Evolutionary conservation across 2,113 vertebrate species (phyloP), one percentile per base, ranked within the genome.

Genomic region (Tursiops truncatus): DNA sequence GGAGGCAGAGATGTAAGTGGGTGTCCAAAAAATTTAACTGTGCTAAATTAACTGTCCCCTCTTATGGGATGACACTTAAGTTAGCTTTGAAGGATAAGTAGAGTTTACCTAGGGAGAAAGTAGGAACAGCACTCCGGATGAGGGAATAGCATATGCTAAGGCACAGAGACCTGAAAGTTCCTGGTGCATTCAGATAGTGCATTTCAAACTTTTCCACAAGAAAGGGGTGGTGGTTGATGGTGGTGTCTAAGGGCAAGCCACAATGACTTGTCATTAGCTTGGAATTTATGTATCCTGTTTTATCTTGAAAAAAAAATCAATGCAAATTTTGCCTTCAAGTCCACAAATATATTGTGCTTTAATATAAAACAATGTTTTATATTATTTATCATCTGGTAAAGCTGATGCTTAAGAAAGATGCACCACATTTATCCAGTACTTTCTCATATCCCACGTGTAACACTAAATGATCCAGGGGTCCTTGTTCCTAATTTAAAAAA

Each of bases 401-500:
- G 90, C 18, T 73, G 47, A 89, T 85, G 12, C 31, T 79, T 63
- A 23, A 44, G 83, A 87, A 95, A 82, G 44, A 85, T 10, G 12
- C 20, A 44, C 9, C 13, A 26, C 38, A 92, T 87, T 89, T 80
- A 79, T 63, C 44, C 6, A 73, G 13, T 50, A 20, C 31, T 67
- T 95, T 90, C 81, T 90, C n/a, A 83, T 63, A 88, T 60, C 18
- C 21, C 4, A n/a, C 47, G 33, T 89, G 8, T 41, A 88, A 92
- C n/a, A 50, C 60, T 83, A 93, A 87, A 86, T 89, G 93, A 79
- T 41, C 26, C 70, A 84, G n/a, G 10, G 44, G n/a, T 14, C 85
- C 26, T 47, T 70, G 20, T 71, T 89, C 44, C 65, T 85, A 88
- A 92, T 65, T 88, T 94, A 80, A 90, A 95, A 96, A 95, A 76